These are phyloP conservation scores for Bryconaethiops microstoma DNA, from an alignment of 2,797 vertebrate species.

Conservation along the genomic window DNA sequence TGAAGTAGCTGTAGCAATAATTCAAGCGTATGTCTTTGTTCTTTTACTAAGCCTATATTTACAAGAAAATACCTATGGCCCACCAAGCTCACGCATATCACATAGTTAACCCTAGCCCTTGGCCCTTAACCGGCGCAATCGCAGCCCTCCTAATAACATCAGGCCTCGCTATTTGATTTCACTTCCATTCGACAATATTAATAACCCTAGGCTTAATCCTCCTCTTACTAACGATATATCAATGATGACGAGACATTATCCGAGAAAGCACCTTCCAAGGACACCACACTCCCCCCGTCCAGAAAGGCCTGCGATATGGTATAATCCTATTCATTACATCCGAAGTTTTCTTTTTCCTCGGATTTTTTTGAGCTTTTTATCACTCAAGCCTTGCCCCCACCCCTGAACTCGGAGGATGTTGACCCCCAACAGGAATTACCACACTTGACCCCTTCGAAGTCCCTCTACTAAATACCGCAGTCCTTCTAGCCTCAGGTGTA, in stretches of 20 bases:
- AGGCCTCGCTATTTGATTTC: constrained; percentile 60
- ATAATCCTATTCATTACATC: constrained; percentile 62
- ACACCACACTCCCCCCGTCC: constrained; percentile 47
- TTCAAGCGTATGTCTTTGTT: constrained; percentile 64
- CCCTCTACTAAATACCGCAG: constrained; percentile 44
- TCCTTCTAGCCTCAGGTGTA: background rate
- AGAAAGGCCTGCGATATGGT: constrained; percentile 54
- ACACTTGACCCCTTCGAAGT: constrained; percentile 51
- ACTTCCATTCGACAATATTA: background rate
- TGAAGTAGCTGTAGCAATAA: constrained; percentile 50
- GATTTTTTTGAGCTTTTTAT: constrained; percentile 65
- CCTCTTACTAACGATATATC: background rate
- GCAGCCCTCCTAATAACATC: constrained; percentile 60
- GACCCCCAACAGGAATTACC: background rate
- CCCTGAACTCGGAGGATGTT: constrained; percentile 43
- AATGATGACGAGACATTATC: constrained; percentile 67
- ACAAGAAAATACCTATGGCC: constrained; percentile 68
- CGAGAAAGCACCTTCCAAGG: constrained; percentile 66
- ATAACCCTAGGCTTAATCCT: background rate
- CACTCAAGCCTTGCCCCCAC: constrained; percentile 32
- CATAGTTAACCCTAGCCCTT: constrained; percentile 67
- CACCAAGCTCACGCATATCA: constrained; percentile 68
- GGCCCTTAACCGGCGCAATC: constrained; percentile 54
- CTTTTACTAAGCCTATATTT: constrained; percentile 54
- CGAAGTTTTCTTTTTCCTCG: constrained; percentile 61